Conservation (phyloP, 2,888 invertebrate genomes). For the Listrodromus nycthemerus region DNA sequence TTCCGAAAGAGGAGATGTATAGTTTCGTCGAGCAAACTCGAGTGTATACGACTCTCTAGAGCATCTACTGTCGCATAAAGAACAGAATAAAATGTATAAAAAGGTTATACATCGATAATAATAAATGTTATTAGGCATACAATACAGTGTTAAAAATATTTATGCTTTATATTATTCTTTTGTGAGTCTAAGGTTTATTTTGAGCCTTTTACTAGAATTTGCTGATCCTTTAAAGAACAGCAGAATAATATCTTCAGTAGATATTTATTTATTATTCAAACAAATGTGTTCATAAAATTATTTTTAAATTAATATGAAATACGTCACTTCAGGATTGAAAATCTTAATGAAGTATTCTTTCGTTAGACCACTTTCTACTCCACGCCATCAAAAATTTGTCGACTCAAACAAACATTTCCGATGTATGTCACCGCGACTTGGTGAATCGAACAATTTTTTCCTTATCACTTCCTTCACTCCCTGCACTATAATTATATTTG, state of each 20-base stretch:
- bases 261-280: no score
- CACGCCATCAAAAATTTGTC: no score
- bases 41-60: neutral
- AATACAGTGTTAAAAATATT: neutral
- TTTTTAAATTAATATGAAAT: no score
- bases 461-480: neutral
- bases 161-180: neutral
- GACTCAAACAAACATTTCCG: no score
- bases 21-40: slow-evolving; percentile 2
- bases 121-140: neutral
- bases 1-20: slow-evolving; percentile 21
- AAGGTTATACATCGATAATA: neutral
- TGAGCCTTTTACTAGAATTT: neutral
- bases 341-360: no score
- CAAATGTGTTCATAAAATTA: no score
- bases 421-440: no score
- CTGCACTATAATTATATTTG: neutral
- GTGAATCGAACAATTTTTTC: no score
- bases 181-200: neutral
- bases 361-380: no score
- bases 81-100: neutral
- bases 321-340: no score
- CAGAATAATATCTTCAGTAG: no score
- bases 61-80: neutral
- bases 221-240: neutral